Evolutionary conservation across 2,797 vertebrate genomes (phyloP), one percentile per base, ranked within the genome.

Genomic region (Sebastes steindachneri): DNA sequence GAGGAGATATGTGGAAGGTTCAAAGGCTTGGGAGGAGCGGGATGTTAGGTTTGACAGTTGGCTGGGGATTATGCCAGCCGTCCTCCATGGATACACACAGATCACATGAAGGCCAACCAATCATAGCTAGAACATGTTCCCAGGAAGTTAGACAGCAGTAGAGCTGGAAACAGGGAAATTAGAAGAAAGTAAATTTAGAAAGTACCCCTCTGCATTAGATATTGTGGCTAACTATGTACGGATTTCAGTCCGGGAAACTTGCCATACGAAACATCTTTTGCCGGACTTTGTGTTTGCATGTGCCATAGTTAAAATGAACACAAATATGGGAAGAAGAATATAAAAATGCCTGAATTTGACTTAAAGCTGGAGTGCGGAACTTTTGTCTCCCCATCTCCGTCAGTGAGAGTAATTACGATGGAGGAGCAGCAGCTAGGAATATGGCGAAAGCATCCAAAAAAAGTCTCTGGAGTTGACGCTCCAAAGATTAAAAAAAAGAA

Each of bases 1-100:
- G 74, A 68, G 73, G 76, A 87, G 81, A 90, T 84, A 55, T 78
- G 66, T 75, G 68, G 65, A 79, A 37, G 48, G 77, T 77, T 87
- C 64, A 75, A 89, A 88, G 72, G 23, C 72, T 81, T 76, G 74
- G 80, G 74, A 41, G 1, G 15, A 77, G 83, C 5, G 14, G 71
- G 77, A 88, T 63, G 70, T 65, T 77, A 11, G 15, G 6, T 83
- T 77, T 86, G 88, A 89, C 88, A 90, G 88, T 70, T 86, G 84
- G 85, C 75, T 9, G 74, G 35, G 87, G 86, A 89, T 88, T 82
- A 84, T 74, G 75, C 84, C 89, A 82, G 60, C 51, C 31, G 21
- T 73, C 75, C 73, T 75, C 73, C 29, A 41, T 68, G 73, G 66
- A 73, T 58, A 78, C 75, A 63, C 28, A 25, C 57, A 73, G 57